Percentiles rank a stretch among this genome's conserved stretches.
Conservation (phyloP, 2,113 vertebrate genomes). For the Trichechus manatus region DNA sequence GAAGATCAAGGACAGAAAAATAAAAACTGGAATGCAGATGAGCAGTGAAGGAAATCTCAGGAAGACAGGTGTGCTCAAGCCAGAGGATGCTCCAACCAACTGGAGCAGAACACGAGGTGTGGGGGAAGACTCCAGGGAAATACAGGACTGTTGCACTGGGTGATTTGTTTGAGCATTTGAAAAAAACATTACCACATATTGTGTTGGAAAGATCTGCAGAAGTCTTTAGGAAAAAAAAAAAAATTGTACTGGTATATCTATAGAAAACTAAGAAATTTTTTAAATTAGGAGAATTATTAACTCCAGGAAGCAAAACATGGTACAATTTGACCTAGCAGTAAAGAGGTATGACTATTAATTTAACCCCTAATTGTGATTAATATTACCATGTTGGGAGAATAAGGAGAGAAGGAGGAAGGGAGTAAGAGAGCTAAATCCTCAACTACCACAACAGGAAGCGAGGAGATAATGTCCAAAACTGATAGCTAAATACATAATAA, state of each 20-base stretch:
- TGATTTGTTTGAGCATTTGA: neutral
- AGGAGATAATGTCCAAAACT: neutral
- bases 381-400: too few relatives aligned
- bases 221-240: neutral
- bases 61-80: fast-evolving
- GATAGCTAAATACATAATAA: neutral
- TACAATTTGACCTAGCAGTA: neutral
- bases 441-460: neutral
- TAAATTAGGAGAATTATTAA: neutral
- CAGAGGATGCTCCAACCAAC: neutral
- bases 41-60: neutral
- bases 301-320: neutral
- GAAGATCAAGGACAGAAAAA: neutral
- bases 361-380: neutral
- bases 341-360: neutral
- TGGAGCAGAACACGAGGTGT: fast-evolving
- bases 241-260: neutral
- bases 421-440: neutral
- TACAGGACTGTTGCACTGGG: fast-evolving
- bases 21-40: neutral
- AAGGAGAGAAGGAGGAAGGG: too few relatives aligned
- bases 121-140: neutral
- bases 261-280: neutral
- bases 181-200: neutral
- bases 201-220: neutral